phyloP scores from a whole-genome alignment of 2,888 invertebrate species.

The Amaurobius ferox region DNA sequence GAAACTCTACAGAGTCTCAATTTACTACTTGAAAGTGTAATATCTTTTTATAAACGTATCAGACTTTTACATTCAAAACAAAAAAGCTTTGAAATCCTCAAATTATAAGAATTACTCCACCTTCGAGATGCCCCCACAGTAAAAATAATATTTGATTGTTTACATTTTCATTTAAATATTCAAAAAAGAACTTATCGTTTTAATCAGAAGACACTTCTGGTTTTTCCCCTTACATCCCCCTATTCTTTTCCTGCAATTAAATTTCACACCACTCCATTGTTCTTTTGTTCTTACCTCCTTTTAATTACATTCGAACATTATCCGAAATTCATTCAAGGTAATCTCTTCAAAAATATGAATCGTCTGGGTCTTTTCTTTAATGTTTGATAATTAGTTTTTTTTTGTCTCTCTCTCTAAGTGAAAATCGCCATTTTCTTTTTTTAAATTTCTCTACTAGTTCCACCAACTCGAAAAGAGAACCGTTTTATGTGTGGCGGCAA shows the following conservation, averaged over 20 bases:
- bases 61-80: no score
- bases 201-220: not conserved
- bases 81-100: no score
- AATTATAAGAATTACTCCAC: no score
- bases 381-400: conserved; percentile 12
- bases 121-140: not conserved
- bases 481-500: conserved; percentile 14
- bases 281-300: not conserved
- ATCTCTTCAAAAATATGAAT: conserved; percentile 16
- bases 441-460: not conserved
- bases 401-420: not conserved
- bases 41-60: no score
- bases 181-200: not conserved
- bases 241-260: not conserved
- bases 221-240: not conserved
- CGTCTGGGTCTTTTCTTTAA: not conserved
- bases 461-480: not conserved
- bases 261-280: conserved; percentile 14
- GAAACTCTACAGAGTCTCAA: no score
- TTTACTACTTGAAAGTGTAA: no score
- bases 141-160: conserved; percentile 8
- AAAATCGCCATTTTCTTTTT: not conserved
- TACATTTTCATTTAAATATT: not conserved
- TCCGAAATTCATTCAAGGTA: conserved; percentile 13
- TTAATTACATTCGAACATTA: conserved; percentile 14